Conservation (phyloP, 2,797 vertebrate species). For the Heliangelus exortis region DNA sequence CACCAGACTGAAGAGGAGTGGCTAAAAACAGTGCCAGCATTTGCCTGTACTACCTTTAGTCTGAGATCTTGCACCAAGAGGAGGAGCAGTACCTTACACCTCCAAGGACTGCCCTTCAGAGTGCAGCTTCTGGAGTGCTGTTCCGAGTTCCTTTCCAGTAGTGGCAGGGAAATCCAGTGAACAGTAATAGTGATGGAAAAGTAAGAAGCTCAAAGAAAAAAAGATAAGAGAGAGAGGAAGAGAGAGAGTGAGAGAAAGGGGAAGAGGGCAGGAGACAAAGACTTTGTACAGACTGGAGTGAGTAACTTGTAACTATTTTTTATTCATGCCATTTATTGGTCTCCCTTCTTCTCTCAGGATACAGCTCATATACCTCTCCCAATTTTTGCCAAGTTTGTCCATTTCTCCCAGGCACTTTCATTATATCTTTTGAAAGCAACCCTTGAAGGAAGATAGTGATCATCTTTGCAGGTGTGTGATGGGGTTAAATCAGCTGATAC, state of each 20-base stretch:
- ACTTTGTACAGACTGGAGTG: not conserved
- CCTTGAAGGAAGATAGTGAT: not conserved
- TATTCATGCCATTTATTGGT: not conserved
- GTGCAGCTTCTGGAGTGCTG: not conserved
- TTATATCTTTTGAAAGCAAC: not conserved
- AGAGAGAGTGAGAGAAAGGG: not conserved
- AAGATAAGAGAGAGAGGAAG: not conserved
- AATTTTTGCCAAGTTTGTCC: not conserved
- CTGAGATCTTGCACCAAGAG: fast-evolving
- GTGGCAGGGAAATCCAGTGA: not conserved
- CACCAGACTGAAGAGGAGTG: not conserved
- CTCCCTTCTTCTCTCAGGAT: not conserved
- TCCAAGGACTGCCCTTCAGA: not conserved
- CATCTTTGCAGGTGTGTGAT: fast-evolving
- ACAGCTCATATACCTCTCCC: fast-evolving
- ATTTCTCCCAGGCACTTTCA: not conserved
- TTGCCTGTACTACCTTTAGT: not conserved
- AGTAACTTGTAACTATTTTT: not conserved
- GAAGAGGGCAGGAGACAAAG: not conserved
- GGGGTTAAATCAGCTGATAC: not conserved
- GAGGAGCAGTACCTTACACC: not conserved
- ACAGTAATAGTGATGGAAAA: not conserved
- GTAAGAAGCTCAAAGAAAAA: not conserved
- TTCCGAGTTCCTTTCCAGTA: not conserved
- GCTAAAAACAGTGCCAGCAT: not conserved